A percentile compares a stretch with the other conserved stretches of the same genome.
These are phyloP conservation scores for Lissonota sp. DNA, from an alignment of 2,888 invertebrate species.

Conservation along the genomic window DNA sequence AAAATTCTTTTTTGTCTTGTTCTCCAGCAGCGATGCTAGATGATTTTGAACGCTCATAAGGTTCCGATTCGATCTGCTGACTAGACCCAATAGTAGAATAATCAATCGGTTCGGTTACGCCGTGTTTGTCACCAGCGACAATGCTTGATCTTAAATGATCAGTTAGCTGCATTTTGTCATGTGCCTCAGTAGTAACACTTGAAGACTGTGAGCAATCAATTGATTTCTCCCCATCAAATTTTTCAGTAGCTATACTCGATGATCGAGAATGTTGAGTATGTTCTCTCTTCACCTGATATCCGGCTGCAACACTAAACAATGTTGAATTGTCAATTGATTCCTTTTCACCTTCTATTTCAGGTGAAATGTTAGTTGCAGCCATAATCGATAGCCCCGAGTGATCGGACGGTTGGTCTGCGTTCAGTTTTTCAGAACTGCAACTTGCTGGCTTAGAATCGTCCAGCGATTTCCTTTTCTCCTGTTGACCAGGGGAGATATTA, in stretches of 20 bases:
- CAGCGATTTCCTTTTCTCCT: constrained; percentile 31
- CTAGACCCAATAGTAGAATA: not conserved
- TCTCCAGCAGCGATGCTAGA: constrained; percentile 5
- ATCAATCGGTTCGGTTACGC: not conserved
- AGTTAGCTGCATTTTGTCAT: not conserved
- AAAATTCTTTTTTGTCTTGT: not conserved
- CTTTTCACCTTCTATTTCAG: constrained; percentile 3
- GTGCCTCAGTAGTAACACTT: constrained; percentile 13
- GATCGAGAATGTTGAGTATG: not conserved
- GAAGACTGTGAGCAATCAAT: constrained; percentile 35
- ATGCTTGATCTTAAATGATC: constrained; percentile 20
- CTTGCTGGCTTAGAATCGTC: constrained; percentile 21
- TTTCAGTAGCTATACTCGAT: constrained; percentile 14
- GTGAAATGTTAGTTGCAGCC: not conserved
- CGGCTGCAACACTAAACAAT: constrained; percentile 48
- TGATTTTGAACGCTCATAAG: constrained; percentile 32
- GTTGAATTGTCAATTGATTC: not conserved
- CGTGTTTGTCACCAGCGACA: not conserved
- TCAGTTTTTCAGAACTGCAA: constrained; percentile 28
- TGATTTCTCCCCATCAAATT: constrained; percentile 15
- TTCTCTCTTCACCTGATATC: constrained; percentile 25
- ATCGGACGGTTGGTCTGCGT: constrained; percentile 2
- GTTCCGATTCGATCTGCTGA: constrained; percentile 42
- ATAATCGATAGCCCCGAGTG: constrained; percentile 4
- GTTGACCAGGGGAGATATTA: constrained; percentile 47